These are phyloP conservation scores for Pardosa pseudoannulata DNA, from an alignment of 2,888 invertebrate genomes.

Conservation along the genomic window DNA sequence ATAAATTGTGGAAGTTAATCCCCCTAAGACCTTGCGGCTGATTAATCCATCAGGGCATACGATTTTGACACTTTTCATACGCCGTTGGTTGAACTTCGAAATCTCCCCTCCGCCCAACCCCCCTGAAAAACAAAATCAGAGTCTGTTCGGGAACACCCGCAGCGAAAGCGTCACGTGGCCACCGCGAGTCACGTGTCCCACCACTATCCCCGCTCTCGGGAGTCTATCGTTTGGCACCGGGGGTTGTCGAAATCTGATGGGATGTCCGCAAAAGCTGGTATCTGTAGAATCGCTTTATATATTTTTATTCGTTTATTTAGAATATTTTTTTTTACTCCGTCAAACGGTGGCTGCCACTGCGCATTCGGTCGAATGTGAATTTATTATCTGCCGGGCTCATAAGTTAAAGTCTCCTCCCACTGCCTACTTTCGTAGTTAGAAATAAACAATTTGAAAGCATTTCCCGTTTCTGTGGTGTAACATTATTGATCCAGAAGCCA, in stretches of 20 bases:
- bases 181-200: conserved; percentile 13
- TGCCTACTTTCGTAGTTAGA: no score
- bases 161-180: conserved; percentile 16
- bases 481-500: no score
- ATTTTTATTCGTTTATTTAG: conserved; percentile 22
- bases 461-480: no score
- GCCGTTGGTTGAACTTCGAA: conserved; percentile 3
- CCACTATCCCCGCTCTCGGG: conserved; percentile 36
- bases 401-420: background rate
- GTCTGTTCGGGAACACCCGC: conserved; percentile 4
- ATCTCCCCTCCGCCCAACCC: background rate
- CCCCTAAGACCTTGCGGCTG: conserved; percentile 1
- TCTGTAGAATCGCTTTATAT: conserved; percentile 27
- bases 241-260: conserved; percentile 40
- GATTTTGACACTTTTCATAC: conserved; percentile 16
- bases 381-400: background rate
- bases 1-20: conserved; percentile 14
- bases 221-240: conserved; percentile 46
- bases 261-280: conserved; percentile 45
- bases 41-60: conserved; percentile 12
- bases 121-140: conserved; percentile 14
- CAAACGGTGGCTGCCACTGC: background rate
- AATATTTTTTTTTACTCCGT: background rate
- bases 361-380: background rate
- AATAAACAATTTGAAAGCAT: no score